Percentiles rank a stretch among this genome's conserved stretches.
These are phyloP conservation scores for Bovichtus diacanthus DNA, from an alignment of 2,797 vertebrate species.

Conservation along the genomic window DNA sequence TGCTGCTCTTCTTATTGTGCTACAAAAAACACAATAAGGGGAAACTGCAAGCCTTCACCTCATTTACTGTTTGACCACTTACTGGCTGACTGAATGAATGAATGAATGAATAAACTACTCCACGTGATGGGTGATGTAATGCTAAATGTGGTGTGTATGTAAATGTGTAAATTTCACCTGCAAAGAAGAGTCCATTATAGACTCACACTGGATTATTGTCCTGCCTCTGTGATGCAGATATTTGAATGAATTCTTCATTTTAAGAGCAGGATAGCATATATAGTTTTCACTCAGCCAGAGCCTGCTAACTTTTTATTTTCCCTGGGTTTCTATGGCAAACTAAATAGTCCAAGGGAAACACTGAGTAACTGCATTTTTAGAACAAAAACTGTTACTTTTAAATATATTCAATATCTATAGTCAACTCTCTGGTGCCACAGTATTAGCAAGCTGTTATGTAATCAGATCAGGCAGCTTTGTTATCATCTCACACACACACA, in stretches of 20 bases:
- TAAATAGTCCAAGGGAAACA: neutral
- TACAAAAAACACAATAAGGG: conserved; percentile 21
- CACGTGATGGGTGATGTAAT: neutral
- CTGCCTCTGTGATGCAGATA: neutral
- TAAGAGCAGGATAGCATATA: neutral
- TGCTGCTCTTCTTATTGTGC: conserved; percentile 46
- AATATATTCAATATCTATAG: neutral
- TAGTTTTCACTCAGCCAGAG: neutral
- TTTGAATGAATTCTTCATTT: neutral
- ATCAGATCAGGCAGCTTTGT: conserved; percentile 38
- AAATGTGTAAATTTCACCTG: neutral
- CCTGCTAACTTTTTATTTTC: neutral
- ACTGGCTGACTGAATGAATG: conserved; percentile 16
- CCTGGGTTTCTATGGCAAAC: neutral
- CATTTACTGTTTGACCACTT: conserved; percentile 4
- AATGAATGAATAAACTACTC: conserved; percentile 25
- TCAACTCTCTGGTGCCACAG: neutral
- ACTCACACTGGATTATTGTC: neutral
- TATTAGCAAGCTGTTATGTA: conserved; percentile 31
- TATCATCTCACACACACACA: conserved; percentile 2
- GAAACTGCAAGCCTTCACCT: conserved; percentile 18
- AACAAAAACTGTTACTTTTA: neutral
- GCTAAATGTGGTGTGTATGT: neutral
- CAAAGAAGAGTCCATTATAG: neutral
- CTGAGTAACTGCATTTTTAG: neutral